Percentiles rank a stretch among this genome's conserved stretches.
Evolutionary conservation across 2,797 vertebrate genomes (phyloP).

Genomic region (Menidia menidia): DNA sequence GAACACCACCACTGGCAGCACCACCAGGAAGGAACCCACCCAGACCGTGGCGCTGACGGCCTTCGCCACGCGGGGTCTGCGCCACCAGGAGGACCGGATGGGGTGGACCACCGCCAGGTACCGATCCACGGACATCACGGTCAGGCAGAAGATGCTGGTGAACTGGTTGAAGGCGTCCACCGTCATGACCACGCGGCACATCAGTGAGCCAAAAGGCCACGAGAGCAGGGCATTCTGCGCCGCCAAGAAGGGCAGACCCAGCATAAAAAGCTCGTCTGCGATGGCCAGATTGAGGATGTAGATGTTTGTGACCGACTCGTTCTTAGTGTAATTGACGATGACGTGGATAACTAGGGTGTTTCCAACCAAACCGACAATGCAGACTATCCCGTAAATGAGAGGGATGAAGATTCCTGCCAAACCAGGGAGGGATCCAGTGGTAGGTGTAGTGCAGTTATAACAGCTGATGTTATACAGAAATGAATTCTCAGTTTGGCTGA

Average conservation of each 20-base stretch:
- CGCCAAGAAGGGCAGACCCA: constrained; percentile 93
- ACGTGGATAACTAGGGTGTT: constrained; percentile 94
- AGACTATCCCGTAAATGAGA: constrained; percentile 90
- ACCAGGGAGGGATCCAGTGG: constrained; percentile 50
- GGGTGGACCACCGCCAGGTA: constrained; percentile 95
- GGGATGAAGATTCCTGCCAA: constrained; percentile 80
- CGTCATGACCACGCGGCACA: constrained; percentile 93
- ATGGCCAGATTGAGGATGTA: constrained; percentile 96
- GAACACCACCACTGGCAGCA: constrained; percentile 91
- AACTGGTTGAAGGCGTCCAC: constrained; percentile 96
- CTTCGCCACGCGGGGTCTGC: constrained; percentile 89
- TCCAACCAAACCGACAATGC: constrained; percentile 87
- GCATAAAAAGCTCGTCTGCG: constrained; percentile 94
- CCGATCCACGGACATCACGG: constrained; percentile 94
- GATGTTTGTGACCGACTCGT: constrained; percentile 95
- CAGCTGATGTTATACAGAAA: constrained; percentile 48
- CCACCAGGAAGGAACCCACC: constrained; percentile 90
- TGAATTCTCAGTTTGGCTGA: constrained; percentile 14
- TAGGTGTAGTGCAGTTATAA: constrained; percentile 58
- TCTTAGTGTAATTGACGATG: constrained; percentile 89
- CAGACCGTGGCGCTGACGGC: constrained; percentile 88
- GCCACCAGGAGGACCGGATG: constrained; percentile 90
- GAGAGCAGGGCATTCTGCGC: constrained; percentile 92
- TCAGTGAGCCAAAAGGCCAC: constrained; percentile 93
- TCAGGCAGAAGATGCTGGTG: constrained; percentile 96